Conservation (phyloP, 2,797 vertebrate genomes). For the Eurystomus glaucurus region DNA sequence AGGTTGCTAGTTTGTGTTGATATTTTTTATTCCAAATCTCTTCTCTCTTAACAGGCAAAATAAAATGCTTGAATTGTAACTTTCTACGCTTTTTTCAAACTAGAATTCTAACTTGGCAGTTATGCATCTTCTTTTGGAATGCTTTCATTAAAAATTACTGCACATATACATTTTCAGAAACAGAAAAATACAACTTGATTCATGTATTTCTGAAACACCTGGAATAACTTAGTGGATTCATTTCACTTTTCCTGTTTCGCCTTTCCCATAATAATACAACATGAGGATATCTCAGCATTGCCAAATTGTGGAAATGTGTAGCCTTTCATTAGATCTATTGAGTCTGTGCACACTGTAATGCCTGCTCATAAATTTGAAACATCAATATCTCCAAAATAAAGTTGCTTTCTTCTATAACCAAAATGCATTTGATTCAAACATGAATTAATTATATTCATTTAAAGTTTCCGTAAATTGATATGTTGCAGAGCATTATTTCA, state of each 20-base stretch:
- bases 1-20: not conserved
- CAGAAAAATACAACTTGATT: slow-evolving; percentile 9
- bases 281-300: not conserved
- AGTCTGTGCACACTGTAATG: slow-evolving; percentile 13
- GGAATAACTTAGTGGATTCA: slow-evolving; percentile 11
- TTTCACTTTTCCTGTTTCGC: not conserved
- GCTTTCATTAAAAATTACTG: slow-evolving; percentile 53
- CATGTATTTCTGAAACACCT: slow-evolving; percentile 4
- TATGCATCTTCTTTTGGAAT: slow-evolving; percentile 10
- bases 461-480: not conserved
- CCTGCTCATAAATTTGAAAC: slow-evolving; percentile 57
- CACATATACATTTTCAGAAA: slow-evolving; percentile 29
- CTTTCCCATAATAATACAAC: not conserved
- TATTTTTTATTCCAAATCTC: slow-evolving; percentile 29
- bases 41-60: slow-evolving; percentile 21
- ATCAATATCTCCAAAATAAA: slow-evolving; percentile 60
- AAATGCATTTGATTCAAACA: not conserved
- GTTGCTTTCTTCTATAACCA: not conserved
- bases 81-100: slow-evolving; percentile 31
- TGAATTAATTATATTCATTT: not conserved
- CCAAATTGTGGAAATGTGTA: slow-evolving; percentile 10
- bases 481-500: not conserved
- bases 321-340: slow-evolving; percentile 50
- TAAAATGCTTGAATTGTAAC: slow-evolving; percentile 38
- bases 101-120: not conserved